phyloP scores from a whole-genome alignment of 1,140 invertebrate genomes.

The Ladona fulva region DNA sequence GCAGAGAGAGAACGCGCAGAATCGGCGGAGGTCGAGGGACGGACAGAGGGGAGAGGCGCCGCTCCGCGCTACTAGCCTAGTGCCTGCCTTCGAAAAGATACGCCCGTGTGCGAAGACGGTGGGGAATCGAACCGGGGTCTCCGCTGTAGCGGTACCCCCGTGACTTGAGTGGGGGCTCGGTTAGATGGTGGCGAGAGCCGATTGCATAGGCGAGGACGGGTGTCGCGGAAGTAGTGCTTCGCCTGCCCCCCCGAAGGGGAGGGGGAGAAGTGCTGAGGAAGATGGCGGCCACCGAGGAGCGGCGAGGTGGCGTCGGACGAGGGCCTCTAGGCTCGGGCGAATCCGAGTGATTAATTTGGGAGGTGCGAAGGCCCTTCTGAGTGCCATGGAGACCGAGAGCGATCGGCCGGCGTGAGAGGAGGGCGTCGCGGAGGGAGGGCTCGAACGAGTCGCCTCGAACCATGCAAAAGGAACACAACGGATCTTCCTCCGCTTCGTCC shows the following conservation, averaged over 20 bases:
- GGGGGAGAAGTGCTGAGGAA: not conserved
- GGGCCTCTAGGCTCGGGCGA: not conserved
- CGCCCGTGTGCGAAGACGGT: not conserved
- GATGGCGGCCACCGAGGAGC: not conserved
- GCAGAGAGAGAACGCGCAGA: not conserved
- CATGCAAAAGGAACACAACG: conserved; percentile 8
- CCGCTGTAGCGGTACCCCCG: not conserved
- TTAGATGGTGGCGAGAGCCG: not conserved
- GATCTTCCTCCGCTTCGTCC: not conserved
- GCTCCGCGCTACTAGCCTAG: not conserved
- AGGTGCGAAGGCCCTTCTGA: not conserved
- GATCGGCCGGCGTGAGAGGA: not conserved
- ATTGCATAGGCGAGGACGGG: not conserved
- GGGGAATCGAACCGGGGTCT: not conserved
- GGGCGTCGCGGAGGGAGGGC: not conserved
- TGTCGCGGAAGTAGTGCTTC: not conserved
- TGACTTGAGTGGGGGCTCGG: not conserved
- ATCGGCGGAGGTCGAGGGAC: not conserved
- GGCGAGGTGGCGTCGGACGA: not conserved
- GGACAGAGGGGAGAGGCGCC: not conserved
- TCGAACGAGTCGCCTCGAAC: not conserved
- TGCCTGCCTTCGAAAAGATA: not conserved
- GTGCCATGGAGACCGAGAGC: not conserved
- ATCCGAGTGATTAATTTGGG: not conserved
- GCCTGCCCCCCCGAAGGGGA: not conserved